Evolutionary conservation across 2,113 vertebrate genomes (phyloP).

Genomic region (Lichenostomus cassidix): DNA sequence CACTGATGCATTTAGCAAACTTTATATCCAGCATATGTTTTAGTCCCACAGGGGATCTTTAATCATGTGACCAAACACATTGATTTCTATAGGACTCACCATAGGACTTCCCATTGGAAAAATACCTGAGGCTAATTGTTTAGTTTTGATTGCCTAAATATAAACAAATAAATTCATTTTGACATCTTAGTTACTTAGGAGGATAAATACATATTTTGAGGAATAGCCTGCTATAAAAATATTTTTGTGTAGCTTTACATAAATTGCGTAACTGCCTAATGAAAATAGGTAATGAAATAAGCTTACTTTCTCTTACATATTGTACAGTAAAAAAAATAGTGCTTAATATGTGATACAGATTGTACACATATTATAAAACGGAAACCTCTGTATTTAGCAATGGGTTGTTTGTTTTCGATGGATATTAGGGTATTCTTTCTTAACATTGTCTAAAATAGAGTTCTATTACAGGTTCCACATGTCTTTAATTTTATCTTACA

Average conservation of each 20-base stretch:
- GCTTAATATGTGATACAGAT: neutral
- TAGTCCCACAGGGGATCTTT: neutral
- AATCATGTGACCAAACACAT: neutral
- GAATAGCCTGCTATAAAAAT: constrained; percentile 1
- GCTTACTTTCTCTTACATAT: constrained; percentile 32
- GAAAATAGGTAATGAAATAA: constrained; percentile 24
- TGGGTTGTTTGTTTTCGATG: neutral
- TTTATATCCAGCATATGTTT: neutral
- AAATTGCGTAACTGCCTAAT: constrained; percentile 14
- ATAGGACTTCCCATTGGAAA: neutral
- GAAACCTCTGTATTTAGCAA: constrained; percentile 4
- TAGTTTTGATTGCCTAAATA: neutral
- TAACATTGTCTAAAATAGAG: constrained; percentile 24
- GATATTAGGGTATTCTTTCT: constrained; percentile 26
- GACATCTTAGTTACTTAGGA: neutral
- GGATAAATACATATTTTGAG: constrained; percentile 1
- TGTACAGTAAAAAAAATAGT: neutral
- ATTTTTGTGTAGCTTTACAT: constrained; percentile 37
- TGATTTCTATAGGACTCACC: neutral
- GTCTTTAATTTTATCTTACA: constrained; percentile 23
- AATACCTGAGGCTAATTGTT: neutral
- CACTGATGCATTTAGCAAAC: neutral
- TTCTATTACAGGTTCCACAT: neutral
- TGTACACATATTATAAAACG: neutral
- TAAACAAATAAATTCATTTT: neutral